These are phyloP conservation scores for Noctilio leporinus DNA, from an alignment of 2,113 vertebrate species.

Conservation along the genomic window DNA sequence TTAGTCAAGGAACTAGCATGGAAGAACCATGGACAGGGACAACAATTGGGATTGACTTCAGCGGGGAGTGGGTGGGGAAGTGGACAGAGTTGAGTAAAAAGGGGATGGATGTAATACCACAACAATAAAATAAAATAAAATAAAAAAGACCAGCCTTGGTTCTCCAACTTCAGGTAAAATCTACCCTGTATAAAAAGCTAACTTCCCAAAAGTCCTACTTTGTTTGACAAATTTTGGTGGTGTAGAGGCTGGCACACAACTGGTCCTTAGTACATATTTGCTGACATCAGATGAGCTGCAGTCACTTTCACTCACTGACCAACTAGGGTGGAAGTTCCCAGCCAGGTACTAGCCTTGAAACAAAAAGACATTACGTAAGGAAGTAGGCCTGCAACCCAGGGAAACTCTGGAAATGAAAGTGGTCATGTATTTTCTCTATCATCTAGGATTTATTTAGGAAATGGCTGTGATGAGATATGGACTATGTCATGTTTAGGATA, in stretches of 20 bases:
- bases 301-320: not conserved
- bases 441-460: not conserved
- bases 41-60: no score
- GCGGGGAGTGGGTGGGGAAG: no score
- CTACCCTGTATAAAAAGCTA: not conserved
- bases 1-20: no score
- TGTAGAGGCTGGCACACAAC: not conserved
- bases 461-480: not conserved
- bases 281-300: not conserved
- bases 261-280: not conserved
- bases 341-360: not conserved
- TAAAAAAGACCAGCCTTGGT: not conserved
- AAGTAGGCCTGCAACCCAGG: not conserved
- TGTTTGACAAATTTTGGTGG: not conserved
- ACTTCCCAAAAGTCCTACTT: not conserved
- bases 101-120: no score
- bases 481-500: not conserved
- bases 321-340: not conserved
- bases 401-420: not conserved
- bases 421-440: not conserved
- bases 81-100: no score
- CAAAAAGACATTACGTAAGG: not conserved
- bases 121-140: no score
- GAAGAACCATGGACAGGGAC: no score
- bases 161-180: not conserved